Base-by-base conservation (phyloP, 2,888 invertebrate genomes). In the Phrixothrix hirtus region DNA sequence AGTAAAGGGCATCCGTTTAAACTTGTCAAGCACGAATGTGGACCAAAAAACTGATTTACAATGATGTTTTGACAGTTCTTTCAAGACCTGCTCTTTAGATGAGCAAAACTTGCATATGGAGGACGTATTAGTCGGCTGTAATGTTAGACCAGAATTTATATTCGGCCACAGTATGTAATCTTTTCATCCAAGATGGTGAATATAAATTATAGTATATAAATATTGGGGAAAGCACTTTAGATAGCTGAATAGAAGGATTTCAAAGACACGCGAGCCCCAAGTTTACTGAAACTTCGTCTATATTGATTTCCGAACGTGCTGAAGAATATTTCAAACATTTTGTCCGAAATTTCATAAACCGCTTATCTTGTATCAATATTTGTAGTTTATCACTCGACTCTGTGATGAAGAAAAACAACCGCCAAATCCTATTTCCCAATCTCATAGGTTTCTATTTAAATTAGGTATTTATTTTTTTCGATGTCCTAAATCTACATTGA, bases 341-440 rank as follows among this genome's bases (percentile, higher is more conserved):
- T 73, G 73, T 72, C 73, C 72, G 71, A 74, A 73, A 73, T 73
- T 75, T 74, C 72, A 74, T 74, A 73, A 74, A 72, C 70, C 72
- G 70, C 73, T 74, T 75, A 75, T 74, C 75, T 73, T 72, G 72
- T 75, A 74, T 75, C 75, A 75, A 75, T 75, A 75, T 75, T 75
- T 75, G 75, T 72, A 73, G 73, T 74, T 72, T 72, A 73, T 74
- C 70, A 70, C 68, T 60, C 61, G 29, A 17, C 43, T 32, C 36
- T 42, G 55, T 47, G 52, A 52, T 44, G 48, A 52, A 45, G 53
- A 45, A 50, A 48, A 55, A 50, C 46, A 48, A 48, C 36, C 47
- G 34, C 43, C 30, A 38, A 43, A 42, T 21, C 36, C 29, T 21
- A 16, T 41, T 48, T 29, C 42, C 27, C 13, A 46, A 36, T 41